These are phyloP conservation scores for Anthophora plumipes DNA, from an alignment of 2,888 invertebrate species.

Conservation along the genomic window DNA sequence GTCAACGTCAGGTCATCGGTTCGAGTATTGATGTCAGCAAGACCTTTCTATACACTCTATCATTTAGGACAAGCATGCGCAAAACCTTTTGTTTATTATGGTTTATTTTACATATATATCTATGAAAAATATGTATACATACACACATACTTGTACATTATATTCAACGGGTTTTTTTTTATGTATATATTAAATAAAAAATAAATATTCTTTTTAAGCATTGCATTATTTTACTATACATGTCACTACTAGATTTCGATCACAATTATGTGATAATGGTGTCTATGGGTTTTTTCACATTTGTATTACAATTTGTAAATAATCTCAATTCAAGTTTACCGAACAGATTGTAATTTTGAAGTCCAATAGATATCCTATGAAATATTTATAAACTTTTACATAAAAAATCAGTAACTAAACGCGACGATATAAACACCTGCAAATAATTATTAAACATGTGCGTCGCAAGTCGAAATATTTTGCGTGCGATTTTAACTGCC, in stretches of 20 bases:
- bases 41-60: constrained; percentile 5
- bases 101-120: constrained; percentile 7
- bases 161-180: no score
- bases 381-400: not conserved
- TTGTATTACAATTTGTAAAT: not conserved
- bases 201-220: not conserved
- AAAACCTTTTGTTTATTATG: constrained; percentile 39
- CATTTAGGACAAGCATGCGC: constrained; percentile 16
- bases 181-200: constrained; percentile 20
- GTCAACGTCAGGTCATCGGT: not conserved
- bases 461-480: not conserved
- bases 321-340: not conserved
- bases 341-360: not conserved
- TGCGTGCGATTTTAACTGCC: not conserved
- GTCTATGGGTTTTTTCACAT: not conserved
- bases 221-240: not conserved
- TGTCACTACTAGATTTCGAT: not conserved
- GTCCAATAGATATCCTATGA: no score
- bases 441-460: not conserved
- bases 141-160: no score
- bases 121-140: not conserved
- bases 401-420: not conserved
- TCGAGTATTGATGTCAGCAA: not conserved
- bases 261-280: not conserved
- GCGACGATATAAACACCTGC: not conserved